Conservation (phyloP, 1,140 invertebrate species). For the Linepithema humile region DNA sequence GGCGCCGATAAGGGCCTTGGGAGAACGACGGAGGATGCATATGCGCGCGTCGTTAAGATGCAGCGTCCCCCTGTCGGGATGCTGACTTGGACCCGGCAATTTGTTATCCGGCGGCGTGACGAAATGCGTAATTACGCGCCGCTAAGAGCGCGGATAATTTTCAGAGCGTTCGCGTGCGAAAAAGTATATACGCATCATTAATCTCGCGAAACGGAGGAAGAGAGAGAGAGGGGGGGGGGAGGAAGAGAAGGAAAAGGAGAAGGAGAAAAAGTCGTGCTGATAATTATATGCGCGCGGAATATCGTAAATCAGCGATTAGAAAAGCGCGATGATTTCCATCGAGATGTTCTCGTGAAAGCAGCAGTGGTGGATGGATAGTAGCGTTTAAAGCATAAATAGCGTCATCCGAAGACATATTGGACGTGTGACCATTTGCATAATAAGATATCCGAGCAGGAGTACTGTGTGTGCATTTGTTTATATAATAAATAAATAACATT, state of each 20-base stretch:
- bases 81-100: constrained; percentile 28
- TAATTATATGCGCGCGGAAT: constrained; percentile 43
- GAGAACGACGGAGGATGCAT: neutral
- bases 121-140: constrained; percentile 61
- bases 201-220: constrained; percentile 12
- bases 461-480: no score
- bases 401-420: neutral
- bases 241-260: neutral
- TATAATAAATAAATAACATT: no score
- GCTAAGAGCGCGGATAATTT: constrained; percentile 56
- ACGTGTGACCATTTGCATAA: constrained; percentile 39
- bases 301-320: constrained; percentile 55
- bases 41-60: constrained; percentile 34
- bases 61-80: constrained; percentile 42
- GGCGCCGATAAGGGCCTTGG: constrained; percentile 24
- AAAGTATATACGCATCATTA: constrained; percentile 46
- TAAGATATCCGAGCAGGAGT: constrained; percentile 29
- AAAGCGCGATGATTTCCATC: constrained; percentile 54
- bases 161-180: constrained; percentile 30
- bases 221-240: neutral
- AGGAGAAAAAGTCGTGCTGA: neutral
- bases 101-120: constrained; percentile 52
- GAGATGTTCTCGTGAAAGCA: constrained; percentile 47
- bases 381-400: constrained; percentile 16
- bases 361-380: constrained; percentile 1